Conservation (phyloP, 2,888 invertebrate species). For the Rotaria macrura region DNA sequence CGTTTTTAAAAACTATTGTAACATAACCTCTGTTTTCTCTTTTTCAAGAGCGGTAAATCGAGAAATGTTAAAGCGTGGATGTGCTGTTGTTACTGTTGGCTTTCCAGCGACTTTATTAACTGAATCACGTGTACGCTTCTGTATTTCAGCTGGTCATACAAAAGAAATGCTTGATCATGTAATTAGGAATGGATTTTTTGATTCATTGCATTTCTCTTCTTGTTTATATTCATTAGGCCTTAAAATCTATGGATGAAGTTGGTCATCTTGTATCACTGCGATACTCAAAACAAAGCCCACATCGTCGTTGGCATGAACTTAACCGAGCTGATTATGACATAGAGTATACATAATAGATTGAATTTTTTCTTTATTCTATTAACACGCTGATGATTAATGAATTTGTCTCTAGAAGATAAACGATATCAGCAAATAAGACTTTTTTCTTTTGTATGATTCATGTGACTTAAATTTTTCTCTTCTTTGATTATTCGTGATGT, state of each 20-base stretch:
- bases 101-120: constrained; percentile 91
- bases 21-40: too few relatives aligned
- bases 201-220: not conserved
- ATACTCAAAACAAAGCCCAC: constrained; percentile 52
- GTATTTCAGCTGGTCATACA: constrained; percentile 85
- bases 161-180: constrained; percentile 73
- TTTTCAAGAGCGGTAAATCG: constrained; percentile 67
- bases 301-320: not conserved
- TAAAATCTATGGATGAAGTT: constrained; percentile 52
- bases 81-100: constrained; percentile 89
- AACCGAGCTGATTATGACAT: not conserved
- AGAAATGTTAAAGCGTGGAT: constrained; percentile 65
- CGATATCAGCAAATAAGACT: not conserved
- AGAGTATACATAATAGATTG: not conserved
- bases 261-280: constrained; percentile 65
- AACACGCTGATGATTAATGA: not conserved
- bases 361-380: not conserved
- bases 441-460: too few relatives aligned
- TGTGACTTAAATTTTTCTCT: not conserved
- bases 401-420: not conserved
- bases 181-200: not conserved
- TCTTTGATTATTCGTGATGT: not conserved
- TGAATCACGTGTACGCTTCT: constrained; percentile 68
- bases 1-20: not conserved
- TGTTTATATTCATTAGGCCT: constrained; percentile 38